phyloP scores from a whole-genome alignment of 2,113 vertebrate genomes.

The Hydrolagus affinis region DNA sequence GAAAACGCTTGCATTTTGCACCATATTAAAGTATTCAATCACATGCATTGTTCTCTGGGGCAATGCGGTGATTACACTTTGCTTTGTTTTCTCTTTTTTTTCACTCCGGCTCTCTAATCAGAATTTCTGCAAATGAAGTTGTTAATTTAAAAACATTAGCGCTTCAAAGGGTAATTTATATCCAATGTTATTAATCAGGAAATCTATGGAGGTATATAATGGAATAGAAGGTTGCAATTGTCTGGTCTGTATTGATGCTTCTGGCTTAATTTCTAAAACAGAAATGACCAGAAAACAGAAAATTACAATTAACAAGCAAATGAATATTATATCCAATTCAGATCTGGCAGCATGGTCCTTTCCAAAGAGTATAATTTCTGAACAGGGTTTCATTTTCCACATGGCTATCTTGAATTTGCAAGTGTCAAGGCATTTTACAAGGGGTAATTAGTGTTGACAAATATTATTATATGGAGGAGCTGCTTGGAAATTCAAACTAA shows the following conservation, averaged over 20 bases:
- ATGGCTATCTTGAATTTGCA: background rate
- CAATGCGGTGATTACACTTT: background rate
- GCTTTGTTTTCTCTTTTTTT: background rate
- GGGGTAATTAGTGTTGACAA: background rate
- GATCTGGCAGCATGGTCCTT: background rate
- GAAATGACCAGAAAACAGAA: background rate
- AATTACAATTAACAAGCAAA: background rate
- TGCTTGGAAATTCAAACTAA: background rate
- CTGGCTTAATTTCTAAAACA: background rate
- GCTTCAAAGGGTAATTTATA: background rate
- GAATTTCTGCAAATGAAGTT: background rate
- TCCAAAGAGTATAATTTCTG: background rate
- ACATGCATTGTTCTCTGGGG: background rate
- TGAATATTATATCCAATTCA: background rate
- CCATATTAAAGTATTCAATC: background rate
- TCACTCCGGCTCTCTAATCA: background rate
- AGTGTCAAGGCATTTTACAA: background rate
- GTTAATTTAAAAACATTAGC: constrained; percentile 19
- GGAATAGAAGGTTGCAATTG: background rate
- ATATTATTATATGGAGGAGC: background rate
- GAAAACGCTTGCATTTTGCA: background rate
- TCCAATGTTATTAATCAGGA: constrained; percentile 1
- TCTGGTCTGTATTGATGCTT: background rate
- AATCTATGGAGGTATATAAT: constrained; percentile 6
- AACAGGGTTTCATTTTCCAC: background rate